Evolutionary conservation across 1,140 invertebrate genomes (phyloP).

Genomic region (Sycophila sp.): DNA sequence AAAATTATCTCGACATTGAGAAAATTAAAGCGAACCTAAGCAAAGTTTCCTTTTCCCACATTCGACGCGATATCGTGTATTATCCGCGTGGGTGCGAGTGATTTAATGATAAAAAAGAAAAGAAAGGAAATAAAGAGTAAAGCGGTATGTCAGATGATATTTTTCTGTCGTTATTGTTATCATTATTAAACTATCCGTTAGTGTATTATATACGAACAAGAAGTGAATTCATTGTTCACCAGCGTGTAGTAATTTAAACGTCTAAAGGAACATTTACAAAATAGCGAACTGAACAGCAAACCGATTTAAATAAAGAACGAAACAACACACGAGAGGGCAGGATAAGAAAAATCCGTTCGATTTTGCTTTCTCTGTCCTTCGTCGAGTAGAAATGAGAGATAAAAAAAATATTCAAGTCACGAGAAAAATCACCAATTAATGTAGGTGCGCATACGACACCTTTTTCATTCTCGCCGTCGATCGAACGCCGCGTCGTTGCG

Average conservation of each 20-base stretch:
- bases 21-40: not conserved
- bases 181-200: conserved; percentile 38
- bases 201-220: conserved; percentile 41
- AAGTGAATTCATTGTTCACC: conserved; percentile 38
- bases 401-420: no score
- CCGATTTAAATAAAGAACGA: not conserved
- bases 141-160: conserved; percentile 43
- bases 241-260: conserved; percentile 28
- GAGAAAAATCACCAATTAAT: no score
- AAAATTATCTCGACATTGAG: no score
- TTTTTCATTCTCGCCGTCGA: no score
- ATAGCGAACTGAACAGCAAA: not conserved
- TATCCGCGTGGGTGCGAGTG: no score
- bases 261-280: conserved; percentile 12
- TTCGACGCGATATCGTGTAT: not conserved
- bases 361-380: no score
- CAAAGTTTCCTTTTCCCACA: not conserved
- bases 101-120: not conserved
- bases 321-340: not conserved
- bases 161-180: conserved; percentile 55
- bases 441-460: no score
- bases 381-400: no score
- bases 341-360: not conserved
- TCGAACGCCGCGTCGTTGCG: no score
- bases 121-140: not conserved